Percentiles rank a stretch among this genome's conserved stretches.
Conservation (phyloP, 2,888 invertebrate genomes). For the Acanthosepion esculentum region DNA sequence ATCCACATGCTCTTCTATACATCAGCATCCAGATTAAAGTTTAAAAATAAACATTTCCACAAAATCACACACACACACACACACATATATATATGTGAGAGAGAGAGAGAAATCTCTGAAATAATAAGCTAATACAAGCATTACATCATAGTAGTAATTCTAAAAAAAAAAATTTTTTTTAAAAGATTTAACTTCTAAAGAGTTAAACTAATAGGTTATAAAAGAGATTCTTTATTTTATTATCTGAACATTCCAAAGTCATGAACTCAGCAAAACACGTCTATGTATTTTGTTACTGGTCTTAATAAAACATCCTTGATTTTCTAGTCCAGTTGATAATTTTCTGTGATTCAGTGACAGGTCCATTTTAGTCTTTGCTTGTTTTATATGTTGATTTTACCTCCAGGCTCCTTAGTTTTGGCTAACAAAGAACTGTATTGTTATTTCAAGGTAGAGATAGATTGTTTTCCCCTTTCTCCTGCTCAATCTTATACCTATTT, state of each 20-base stretch:
- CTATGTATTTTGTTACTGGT: not conserved
- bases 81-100: no score
- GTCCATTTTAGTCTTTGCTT: not conserved
- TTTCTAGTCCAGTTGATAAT: constrained; percentile 5
- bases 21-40: no score
- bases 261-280: not conserved
- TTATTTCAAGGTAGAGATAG: not conserved
- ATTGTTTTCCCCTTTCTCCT: not conserved
- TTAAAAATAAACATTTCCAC: no score
- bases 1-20: no score
- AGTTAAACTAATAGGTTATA: not conserved
- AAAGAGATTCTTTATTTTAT: not conserved
- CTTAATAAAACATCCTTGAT: not conserved
- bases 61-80: no score
- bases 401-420: not conserved
- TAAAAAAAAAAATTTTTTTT: not conserved
- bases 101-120: no score
- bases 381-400: constrained; percentile 2
- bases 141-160: not conserved
- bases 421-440: not conserved
- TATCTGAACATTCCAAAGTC: not conserved
- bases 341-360: not conserved
- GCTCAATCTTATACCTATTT: not conserved
- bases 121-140: no score
- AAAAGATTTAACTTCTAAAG: not conserved